Evolutionary conservation across 2,797 vertebrate genomes (phyloP).

Genomic region (Cetoscarus ocellatus): DNA sequence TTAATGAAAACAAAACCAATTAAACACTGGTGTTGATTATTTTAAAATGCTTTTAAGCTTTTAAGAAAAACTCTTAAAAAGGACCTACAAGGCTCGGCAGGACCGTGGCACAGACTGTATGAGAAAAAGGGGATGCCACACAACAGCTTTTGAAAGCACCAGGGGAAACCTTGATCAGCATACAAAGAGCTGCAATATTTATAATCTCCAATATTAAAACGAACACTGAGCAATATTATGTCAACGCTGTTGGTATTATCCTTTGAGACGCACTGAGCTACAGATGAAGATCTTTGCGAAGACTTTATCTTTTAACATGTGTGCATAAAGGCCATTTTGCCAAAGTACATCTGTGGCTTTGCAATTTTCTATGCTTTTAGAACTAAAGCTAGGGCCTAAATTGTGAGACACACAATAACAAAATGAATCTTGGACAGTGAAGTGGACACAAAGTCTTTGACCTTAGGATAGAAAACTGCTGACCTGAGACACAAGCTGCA

Average conservation of each 20-base stretch:
- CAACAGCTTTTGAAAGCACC: background rate
- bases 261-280: slow-evolving; percentile 74
- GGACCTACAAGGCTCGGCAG: background rate
- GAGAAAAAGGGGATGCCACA: slow-evolving; percentile 4
- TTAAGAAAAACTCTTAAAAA: background rate
- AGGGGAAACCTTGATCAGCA: background rate
- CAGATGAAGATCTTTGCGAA: slow-evolving; percentile 72
- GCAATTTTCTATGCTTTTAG: slow-evolving; percentile 70
- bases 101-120: slow-evolving; percentile 4
- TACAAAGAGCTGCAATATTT: background rate
- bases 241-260: slow-evolving; percentile 74
- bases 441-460: slow-evolving; percentile 82
- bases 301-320: slow-evolving; percentile 32
- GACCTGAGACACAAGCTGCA: slow-evolving; percentile 91
- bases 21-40: background rate
- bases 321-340: slow-evolving; percentile 45
- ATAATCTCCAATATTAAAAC: background rate
- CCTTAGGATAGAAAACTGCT: slow-evolving; percentile 87
- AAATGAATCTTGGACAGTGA: slow-evolving; percentile 80
- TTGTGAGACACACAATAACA: slow-evolving; percentile 80
- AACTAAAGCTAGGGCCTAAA: slow-evolving; percentile 74
- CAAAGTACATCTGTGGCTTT: slow-evolving; percentile 75
- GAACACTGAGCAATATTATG: slow-evolving; percentile 52
- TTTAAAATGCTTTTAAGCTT: background rate
- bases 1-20: no score